Conservation (phyloP, 2,888 invertebrate genomes). For the Stratiomys singularior region DNA sequence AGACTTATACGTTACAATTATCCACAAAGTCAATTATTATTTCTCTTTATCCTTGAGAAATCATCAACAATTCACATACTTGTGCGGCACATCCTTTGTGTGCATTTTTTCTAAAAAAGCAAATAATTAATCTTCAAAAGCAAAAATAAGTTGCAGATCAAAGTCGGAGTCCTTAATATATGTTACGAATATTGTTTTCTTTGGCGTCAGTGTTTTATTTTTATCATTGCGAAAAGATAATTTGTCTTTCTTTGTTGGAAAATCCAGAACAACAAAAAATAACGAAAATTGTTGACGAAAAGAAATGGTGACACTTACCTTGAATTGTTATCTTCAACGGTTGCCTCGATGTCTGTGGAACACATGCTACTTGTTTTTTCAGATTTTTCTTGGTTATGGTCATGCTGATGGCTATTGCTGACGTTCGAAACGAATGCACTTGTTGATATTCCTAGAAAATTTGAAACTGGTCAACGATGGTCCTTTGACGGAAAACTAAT, state of each 20-base stretch:
- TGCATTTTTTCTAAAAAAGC: too few relatives aligned
- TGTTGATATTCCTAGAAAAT: not conserved
- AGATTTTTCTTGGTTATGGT: not conserved
- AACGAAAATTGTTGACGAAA: not conserved
- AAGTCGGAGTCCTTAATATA: conserved; percentile 21
- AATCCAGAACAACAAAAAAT: too few relatives aligned
- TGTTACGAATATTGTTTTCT: not conserved
- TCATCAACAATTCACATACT: too few relatives aligned
- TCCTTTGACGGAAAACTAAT: too few relatives aligned
- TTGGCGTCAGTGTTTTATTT: not conserved
- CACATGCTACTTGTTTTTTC: not conserved
- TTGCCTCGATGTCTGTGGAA: conserved; percentile 19
- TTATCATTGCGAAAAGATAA: conserved; percentile 16
- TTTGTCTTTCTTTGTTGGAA: not conserved
- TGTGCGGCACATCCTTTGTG: too few relatives aligned
- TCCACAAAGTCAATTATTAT: too few relatives aligned
- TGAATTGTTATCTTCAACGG: not conserved
- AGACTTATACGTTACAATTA: too few relatives aligned
- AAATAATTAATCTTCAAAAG: too few relatives aligned
- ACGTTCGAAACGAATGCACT: not conserved
- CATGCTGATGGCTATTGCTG: too few relatives aligned
- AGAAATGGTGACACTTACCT: conserved; percentile 35
- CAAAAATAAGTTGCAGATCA: not conserved
- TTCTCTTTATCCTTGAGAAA: too few relatives aligned
- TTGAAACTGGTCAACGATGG: too few relatives aligned